These are phyloP conservation scores for Globicephala melas DNA, from an alignment of 2,113 vertebrate genomes.

Conservation along the genomic window DNA sequence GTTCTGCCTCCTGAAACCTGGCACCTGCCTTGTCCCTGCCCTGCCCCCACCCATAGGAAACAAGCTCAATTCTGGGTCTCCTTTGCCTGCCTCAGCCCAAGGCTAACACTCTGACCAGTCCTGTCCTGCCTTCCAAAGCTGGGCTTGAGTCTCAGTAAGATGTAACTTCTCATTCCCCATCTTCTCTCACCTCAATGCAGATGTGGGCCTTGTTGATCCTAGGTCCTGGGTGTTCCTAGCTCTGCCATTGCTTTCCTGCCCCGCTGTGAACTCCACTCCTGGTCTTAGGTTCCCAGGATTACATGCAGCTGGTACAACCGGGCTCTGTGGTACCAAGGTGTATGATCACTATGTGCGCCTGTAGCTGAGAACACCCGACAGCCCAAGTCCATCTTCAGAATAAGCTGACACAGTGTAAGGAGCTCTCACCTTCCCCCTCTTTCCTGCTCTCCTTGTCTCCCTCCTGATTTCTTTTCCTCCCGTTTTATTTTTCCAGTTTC, in stretches of 20 bases:
- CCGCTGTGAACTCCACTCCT: not conserved
- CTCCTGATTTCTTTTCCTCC: not conserved
- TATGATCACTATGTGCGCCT: fast-evolving
- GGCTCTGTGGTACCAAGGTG: not conserved
- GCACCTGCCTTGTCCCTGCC: not conserved
- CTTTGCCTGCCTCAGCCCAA: not conserved
- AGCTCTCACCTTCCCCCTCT: not conserved
- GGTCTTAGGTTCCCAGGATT: not conserved
- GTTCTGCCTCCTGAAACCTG: not conserved
- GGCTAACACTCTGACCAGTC: not conserved
- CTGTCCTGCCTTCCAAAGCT: not conserved
- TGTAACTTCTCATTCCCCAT: not conserved
- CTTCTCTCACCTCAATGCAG: not conserved
- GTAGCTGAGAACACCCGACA: not conserved
- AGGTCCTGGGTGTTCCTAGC: no score
- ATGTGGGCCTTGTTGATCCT: not conserved
- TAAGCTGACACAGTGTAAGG: not conserved
- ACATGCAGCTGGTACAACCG: fast-evolving
- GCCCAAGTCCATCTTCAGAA: not conserved
- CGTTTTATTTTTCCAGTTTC: not conserved
- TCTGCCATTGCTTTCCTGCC: not conserved
- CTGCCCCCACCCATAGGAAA: not conserved
- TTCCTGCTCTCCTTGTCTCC: not conserved
- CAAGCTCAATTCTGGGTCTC: not conserved
- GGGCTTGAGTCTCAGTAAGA: not conserved